Conservation (phyloP, 2,888 invertebrate genomes). For the Agrotis clavis region DNA sequence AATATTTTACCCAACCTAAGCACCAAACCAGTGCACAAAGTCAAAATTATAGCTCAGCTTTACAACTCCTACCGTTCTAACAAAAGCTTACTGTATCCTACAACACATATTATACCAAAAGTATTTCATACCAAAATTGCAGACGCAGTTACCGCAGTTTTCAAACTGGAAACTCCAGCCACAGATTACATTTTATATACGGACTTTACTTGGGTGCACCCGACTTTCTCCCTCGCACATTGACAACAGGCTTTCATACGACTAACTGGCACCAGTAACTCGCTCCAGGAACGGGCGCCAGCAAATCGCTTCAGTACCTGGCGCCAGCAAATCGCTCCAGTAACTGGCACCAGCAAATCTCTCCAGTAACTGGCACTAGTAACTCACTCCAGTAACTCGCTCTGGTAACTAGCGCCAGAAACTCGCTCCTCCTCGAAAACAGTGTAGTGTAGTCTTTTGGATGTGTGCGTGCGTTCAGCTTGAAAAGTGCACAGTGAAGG, state of each 20-base stretch:
- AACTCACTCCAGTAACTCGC: too few relatives aligned
- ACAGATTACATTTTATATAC: constrained; percentile 36
- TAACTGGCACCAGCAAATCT: too few relatives aligned
- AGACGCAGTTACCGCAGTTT: constrained; percentile 52
- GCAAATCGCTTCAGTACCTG: too few relatives aligned
- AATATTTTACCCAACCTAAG: constrained; percentile 39
- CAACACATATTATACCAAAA: constrained; percentile 44
- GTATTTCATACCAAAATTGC: constrained; percentile 60
- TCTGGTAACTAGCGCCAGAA: too few relatives aligned
- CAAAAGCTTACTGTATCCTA: constrained; percentile 42
- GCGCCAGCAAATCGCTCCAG: too few relatives aligned
- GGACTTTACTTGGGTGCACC: constrained; percentile 14
- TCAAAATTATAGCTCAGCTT: constrained; percentile 55
- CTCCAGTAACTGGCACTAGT: too few relatives aligned
- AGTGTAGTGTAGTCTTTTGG: background rate
- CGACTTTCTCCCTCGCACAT: constrained; percentile 24
- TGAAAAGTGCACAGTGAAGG: background rate
- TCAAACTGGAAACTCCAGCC: constrained; percentile 41
- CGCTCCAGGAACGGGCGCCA: too few relatives aligned
- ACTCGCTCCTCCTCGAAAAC: background rate
- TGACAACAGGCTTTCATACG: background rate
- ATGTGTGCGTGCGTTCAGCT: constrained; percentile 31
- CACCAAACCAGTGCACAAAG: constrained; percentile 34
- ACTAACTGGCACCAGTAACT: too few relatives aligned
- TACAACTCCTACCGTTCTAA: constrained; percentile 42